A percentile compares a stretch with the other conserved stretches of the same genome.
Conservation (phyloP, 1,140 invertebrate genomes). For the Zophobas morio region DNA sequence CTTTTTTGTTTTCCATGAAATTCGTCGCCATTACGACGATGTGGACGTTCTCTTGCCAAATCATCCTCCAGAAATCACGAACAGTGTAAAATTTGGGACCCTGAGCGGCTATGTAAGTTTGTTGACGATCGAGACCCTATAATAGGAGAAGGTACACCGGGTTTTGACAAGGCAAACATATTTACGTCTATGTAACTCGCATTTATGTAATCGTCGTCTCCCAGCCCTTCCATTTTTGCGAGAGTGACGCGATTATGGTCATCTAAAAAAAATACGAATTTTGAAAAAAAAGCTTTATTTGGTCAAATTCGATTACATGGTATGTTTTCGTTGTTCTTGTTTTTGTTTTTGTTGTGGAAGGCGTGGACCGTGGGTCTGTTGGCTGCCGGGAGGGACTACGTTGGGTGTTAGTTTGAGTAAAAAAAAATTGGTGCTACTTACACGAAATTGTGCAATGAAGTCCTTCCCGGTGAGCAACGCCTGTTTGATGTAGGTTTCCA, state of each 20-base stretch:
- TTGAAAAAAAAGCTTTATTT: not conserved
- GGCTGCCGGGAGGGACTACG: no score
- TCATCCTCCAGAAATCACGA: slow-evolving; percentile 20
- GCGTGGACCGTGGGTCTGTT: no score
- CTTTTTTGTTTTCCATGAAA: slow-evolving; percentile 21
- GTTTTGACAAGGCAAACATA: not conserved
- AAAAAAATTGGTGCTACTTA: no score
- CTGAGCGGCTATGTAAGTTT: not conserved
- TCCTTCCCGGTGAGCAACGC: no score
- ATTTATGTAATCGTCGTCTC: slow-evolving; percentile 14
- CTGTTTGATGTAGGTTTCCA: no score
- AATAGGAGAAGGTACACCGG: not conserved
- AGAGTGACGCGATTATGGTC: not conserved
- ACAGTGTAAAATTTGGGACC: not conserved
- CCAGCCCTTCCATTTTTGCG: not conserved
- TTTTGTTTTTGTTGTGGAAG: no score
- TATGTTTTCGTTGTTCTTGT: no score
- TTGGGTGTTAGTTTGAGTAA: no score
- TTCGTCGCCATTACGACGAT: not conserved
- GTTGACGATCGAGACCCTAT: slow-evolving; percentile 2
- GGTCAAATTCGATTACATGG: no score
- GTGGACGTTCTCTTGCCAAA: slow-evolving; percentile 9
- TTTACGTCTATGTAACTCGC: slow-evolving; percentile 3
- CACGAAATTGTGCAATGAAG: no score
- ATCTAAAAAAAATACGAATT: slow-evolving; percentile 50